A percentile compares a stretch with the other conserved stretches of the same genome.
Conservation (phyloP, 2,113 vertebrate species). For the Lepisosteus oculatus region DNA sequence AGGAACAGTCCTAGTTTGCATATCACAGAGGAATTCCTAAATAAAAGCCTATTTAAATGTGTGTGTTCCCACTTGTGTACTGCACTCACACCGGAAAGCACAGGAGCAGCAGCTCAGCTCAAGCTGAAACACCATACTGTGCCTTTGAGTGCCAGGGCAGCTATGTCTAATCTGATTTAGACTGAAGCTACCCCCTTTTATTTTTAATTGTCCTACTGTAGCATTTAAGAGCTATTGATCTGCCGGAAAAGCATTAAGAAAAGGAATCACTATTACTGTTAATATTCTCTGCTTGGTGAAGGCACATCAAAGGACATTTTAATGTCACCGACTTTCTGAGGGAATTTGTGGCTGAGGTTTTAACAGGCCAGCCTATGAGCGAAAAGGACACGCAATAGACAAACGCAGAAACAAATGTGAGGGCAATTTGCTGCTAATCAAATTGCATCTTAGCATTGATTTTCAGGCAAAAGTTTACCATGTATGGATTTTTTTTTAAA, state of each 20-base stretch:
- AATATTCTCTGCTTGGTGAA: slow-evolving; percentile 95
- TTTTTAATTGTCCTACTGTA: slow-evolving; percentile 99
- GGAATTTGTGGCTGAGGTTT: slow-evolving; percentile 93
- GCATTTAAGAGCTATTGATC: slow-evolving; percentile 99
- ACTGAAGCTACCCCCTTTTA: slow-evolving; percentile 72
- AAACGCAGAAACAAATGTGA: slow-evolving; percentile 90
- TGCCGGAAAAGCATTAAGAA: slow-evolving; percentile 92
- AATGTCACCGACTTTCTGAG: slow-evolving; percentile 97
- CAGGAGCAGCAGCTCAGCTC: slow-evolving; percentile 56
- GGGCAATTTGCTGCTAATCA: slow-evolving; percentile 94
- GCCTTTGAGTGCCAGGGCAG: slow-evolving; percentile 72
- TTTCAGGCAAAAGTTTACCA: slow-evolving; percentile 81
- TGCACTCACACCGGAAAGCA: slow-evolving; percentile 58
- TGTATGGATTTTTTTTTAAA: slow-evolving; percentile 71
- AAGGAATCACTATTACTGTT: slow-evolving; percentile 96
- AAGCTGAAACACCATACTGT: slow-evolving; percentile 68
- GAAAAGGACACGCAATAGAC: slow-evolving; percentile 94
- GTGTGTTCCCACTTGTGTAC: too few species aligned
- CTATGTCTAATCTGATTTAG: slow-evolving; percentile 73
- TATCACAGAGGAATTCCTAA: too few species aligned
- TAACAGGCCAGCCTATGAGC: slow-evolving; percentile 87
- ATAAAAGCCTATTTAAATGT: too few species aligned
- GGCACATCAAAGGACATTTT: slow-evolving; percentile 99
- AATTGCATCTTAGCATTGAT: slow-evolving; percentile 88
- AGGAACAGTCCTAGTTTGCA: too few species aligned